Base-by-base conservation (phyloP, 2,113 vertebrate species). In the Hystrix brachyura region DNA sequence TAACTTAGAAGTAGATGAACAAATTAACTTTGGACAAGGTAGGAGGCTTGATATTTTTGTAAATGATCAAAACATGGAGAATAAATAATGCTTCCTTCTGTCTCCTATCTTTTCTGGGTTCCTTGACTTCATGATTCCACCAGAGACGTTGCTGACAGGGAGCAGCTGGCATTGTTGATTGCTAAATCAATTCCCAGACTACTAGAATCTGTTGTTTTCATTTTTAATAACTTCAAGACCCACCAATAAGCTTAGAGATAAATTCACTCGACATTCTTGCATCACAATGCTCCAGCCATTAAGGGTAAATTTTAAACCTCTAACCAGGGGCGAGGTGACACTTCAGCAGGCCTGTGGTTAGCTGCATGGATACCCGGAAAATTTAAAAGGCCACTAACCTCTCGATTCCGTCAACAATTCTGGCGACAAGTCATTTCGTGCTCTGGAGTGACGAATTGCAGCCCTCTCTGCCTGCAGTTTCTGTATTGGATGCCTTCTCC, bases 91-190 rank as follows among this genome's bases (percentile, higher is more conserved):
- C 13, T 34, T 83, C 62, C 34, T 95, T 71, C 43, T 32, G 3
- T 91, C 46, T 88, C n/a, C 4, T 27, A 29, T 48, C 48, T 90
- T 62, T 48, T 92, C 89, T 53, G 21, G 9, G 9, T 80, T 89
- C 57, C 83, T 97, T 95, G 71, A 51, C 8, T 91, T 96, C 60
- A 89, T 51, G 79, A 93, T 83, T 85, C 43, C 69, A 81, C 65
- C 32, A 55, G 81, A 94, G 64, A 86, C 57, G 17, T 53, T 51
- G 80, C 48, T 90, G 62, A 86, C 69, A 94, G 32, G 86, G 21
- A 91, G 15, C n/a, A 74, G 10, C 69, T 84, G 67, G 48, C 32
- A 84, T 2, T 32, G 38, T 67, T 38, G 27, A 87, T 84, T 72
- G 21, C n/a, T 92, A 92, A 92, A 62, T 80, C 90, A 84, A 34